These are phyloP conservation scores for Trochalopteron elliotii DNA, from an alignment of 2,113 vertebrate species.

Conservation along the genomic window DNA sequence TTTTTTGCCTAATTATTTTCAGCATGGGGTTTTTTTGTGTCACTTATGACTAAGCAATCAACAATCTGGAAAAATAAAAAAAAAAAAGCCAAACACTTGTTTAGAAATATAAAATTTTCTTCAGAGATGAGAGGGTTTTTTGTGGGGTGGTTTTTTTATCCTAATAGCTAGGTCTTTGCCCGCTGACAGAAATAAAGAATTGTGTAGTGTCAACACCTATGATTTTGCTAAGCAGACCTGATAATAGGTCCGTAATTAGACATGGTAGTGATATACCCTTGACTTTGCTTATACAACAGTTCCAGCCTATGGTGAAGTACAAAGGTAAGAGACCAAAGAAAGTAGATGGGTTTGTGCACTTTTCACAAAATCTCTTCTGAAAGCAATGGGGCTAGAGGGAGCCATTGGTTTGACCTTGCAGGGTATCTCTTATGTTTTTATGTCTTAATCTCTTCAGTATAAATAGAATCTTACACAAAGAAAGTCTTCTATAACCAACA, in stretches of 20 bases:
- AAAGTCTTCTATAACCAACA: not conserved
- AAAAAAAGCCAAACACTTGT: not conserved
- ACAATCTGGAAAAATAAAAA: not conserved
- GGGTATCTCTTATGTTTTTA: not conserved
- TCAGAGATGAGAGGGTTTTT: not conserved
- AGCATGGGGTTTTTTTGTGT: fast-evolving
- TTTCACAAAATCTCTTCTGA: not conserved
- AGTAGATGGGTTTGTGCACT: not conserved
- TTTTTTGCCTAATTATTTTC: not conserved
- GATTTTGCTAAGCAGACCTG: not conserved
- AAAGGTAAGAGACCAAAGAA: slow-evolving; percentile 7
- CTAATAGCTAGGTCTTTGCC: not conserved
- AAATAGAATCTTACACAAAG: not conserved
- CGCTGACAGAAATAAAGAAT: not conserved
- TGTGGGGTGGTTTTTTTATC: not conserved
- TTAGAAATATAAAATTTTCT: not conserved
- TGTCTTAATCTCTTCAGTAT: not conserved
- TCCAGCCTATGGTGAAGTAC: not conserved
- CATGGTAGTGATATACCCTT: not conserved
- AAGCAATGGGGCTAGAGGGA: not conserved
- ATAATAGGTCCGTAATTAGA: not conserved
- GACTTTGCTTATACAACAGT: not conserved
- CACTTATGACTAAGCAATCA: not conserved
- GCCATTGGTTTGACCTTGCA: not conserved
- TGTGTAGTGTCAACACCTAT: not conserved